phyloP scores from a whole-genome alignment of 2,797 vertebrate species.

The Vireo griseus region DNA sequence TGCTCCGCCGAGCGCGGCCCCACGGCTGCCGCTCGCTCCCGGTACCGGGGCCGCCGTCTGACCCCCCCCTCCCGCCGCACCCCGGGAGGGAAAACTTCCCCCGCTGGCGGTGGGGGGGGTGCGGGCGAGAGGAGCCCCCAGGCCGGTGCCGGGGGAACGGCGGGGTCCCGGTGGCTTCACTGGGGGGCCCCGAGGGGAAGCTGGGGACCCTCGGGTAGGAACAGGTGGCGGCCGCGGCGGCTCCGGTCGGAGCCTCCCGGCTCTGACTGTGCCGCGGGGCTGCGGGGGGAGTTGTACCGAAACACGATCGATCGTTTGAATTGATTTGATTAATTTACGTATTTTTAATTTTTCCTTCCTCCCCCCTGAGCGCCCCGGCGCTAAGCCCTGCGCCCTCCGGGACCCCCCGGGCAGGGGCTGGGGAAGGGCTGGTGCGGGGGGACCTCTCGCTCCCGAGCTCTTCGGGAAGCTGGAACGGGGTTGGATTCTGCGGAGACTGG shows the following conservation, averaged over 20 bases:
- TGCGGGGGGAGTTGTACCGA: not conserved
- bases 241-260: not conserved
- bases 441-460: not conserved
- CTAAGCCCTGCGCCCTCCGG: not conserved
- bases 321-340: not conserved
- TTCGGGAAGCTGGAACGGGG: not conserved
- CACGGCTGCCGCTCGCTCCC: not conserved
- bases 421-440: not conserved
- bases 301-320: not conserved
- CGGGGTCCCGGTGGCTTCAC: not conserved
- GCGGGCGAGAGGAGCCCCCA: not conserved
- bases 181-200: no score
- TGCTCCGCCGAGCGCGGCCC: not conserved
- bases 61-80: not conserved
- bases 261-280: not conserved
- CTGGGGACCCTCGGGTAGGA: not conserved
- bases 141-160: not conserved
- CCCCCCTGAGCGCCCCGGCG: no score
- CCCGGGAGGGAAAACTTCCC: not conserved
- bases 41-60: not conserved
- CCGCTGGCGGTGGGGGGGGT: not conserved
- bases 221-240: not conserved
- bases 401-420: no score
- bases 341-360: accelerated
- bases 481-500: no score